Percentiles rank a stretch among this genome's conserved stretches.
phyloP scores from a whole-genome alignment of 2,113 vertebrate species.

The Arothron firmamentum region DNA sequence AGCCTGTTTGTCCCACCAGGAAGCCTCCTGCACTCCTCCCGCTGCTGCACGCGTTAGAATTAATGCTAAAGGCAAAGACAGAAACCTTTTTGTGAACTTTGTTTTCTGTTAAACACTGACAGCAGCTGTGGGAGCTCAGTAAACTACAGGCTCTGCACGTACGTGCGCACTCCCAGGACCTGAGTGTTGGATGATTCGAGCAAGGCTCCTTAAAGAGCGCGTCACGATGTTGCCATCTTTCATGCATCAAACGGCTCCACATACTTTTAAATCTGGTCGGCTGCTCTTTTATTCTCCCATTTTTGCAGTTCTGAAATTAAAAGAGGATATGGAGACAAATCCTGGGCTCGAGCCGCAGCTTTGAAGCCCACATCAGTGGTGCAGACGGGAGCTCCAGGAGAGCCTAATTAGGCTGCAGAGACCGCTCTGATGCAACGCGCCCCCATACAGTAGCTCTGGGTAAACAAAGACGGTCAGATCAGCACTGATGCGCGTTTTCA shows the following conservation, averaged over 20 bases:
- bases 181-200: too few species aligned
- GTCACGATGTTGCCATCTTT: conserved; percentile 24
- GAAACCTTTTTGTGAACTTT: conserved; percentile 1
- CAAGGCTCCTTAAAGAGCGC: too few species aligned
- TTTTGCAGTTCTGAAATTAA: conserved; percentile 35
- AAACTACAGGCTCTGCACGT: too few species aligned
- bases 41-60: too few species aligned
- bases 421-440: conserved; percentile 50
- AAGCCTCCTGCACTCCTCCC: background rate
- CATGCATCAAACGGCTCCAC: conserved; percentile 38
- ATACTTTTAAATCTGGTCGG: conserved; percentile 25
- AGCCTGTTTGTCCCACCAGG: conserved; percentile 46
- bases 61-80: background rate
- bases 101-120: background rate
- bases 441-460: conserved; percentile 10
- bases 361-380: conserved; percentile 54
- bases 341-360: conserved; percentile 50
- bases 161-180: too few species aligned
- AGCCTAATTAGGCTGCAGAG: conserved; percentile 56
- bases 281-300: background rate
- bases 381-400: conserved; percentile 47
- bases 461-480: conserved; percentile 22
- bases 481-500: conserved; percentile 26
- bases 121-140: too few species aligned
- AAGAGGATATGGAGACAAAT: conserved; percentile 60